Percentiles rank a stretch among this genome's conserved stretches.
Conservation (phyloP, 2,113 vertebrate species). For the Cryptomyrus ogoouensis region DNA sequence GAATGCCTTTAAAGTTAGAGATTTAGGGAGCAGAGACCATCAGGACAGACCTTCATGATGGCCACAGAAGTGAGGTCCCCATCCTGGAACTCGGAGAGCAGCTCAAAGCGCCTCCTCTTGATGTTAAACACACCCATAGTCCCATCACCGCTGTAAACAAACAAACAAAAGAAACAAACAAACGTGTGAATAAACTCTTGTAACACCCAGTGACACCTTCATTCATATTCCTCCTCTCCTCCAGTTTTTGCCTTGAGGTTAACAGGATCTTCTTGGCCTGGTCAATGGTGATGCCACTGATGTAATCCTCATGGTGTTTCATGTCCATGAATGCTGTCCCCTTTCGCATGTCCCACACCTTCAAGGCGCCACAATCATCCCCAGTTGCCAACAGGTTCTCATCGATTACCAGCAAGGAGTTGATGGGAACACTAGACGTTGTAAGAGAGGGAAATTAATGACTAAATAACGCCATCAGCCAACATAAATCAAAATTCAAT, state of each 20-base stretch:
- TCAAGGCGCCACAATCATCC: slow-evolving; percentile 75
- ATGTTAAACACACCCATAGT: slow-evolving; percentile 87
- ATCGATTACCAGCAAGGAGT: slow-evolving; percentile 79
- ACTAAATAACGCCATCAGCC: not conserved
- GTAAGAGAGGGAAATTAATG: not conserved
- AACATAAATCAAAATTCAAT: not conserved
- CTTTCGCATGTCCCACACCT: slow-evolving; percentile 90
- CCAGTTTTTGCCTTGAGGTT: slow-evolving; percentile 71
- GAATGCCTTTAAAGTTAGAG: not conserved
- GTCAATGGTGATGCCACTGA: slow-evolving; percentile 79
- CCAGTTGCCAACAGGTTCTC: slow-evolving; percentile 83
- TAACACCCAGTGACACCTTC: not conserved
- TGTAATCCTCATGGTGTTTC: slow-evolving; percentile 90
- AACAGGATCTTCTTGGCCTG: slow-evolving; percentile 76
- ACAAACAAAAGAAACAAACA: not conserved
- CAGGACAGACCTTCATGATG: slow-evolving; percentile 75
- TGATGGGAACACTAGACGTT: slow-evolving; percentile 62
- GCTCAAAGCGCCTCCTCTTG: slow-evolving; percentile 78
- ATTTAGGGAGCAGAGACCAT: not conserved
- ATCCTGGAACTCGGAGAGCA: slow-evolving; percentile 81
- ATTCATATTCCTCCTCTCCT: too few relatives aligned
- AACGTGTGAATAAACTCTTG: not conserved
- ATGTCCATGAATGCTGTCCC: slow-evolving; percentile 77
- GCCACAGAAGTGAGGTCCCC: slow-evolving; percentile 80
- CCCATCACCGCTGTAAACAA: slow-evolving; percentile 75